A percentile compares a stretch with the other conserved stretches of the same genome.
These are phyloP conservation scores for Dicroscelio sp. DNA, from an alignment of 2,888 invertebrate species.

Conservation along the genomic window DNA sequence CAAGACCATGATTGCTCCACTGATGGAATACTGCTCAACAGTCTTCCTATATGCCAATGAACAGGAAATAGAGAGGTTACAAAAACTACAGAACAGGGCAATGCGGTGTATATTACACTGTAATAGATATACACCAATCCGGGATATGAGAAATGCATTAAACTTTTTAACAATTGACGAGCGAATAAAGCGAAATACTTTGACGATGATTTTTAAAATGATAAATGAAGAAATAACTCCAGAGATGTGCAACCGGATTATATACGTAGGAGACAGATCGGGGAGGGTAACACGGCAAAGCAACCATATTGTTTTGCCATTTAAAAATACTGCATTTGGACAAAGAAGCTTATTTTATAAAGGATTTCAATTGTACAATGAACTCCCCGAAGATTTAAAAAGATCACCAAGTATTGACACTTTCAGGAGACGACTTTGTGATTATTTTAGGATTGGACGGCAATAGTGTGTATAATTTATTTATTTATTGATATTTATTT, in stretches of 20 bases:
- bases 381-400: neutral
- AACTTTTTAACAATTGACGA: slow-evolving; percentile 49
- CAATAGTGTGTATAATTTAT: too few relatives aligned
- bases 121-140: slow-evolving; percentile 25
- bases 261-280: neutral
- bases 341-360: too few relatives aligned
- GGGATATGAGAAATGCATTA: neutral
- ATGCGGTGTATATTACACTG: slow-evolving; percentile 14
- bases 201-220: slow-evolving; percentile 42
- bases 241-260: neutral
- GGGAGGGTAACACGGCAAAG: slow-evolving; percentile 3
- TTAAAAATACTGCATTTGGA: too few relatives aligned
- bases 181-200: slow-evolving; percentile 33
- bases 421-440: too few relatives aligned
- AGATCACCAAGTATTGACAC: too few relatives aligned
- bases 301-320: neutral
- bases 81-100: slow-evolving; percentile 40
- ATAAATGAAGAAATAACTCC: neutral
- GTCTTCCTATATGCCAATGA: slow-evolving; percentile 23
- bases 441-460: too few relatives aligned
- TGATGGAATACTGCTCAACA: slow-evolving; percentile 41
- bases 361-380: neutral
- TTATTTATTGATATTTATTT: too few relatives aligned
- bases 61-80: slow-evolving; percentile 34
- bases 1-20: slow-evolving; percentile 42